phyloP scores from a whole-genome alignment of 2,113 vertebrate species.

The Sphyrna mokarran region DNA sequence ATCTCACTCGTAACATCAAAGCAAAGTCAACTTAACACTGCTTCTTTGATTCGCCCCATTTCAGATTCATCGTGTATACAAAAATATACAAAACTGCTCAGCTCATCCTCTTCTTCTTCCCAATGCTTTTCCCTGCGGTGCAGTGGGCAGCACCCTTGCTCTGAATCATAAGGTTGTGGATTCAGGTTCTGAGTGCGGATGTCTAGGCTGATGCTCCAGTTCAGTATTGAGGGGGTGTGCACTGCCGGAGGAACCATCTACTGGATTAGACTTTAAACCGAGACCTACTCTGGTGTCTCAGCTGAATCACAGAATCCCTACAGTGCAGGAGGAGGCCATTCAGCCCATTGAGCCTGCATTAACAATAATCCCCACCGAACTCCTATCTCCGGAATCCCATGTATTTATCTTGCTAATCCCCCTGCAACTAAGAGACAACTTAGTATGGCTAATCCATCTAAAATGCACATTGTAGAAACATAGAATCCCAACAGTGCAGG shows the following conservation, averaged over 20 bases:
- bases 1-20: conserved; percentile 29
- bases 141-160: neutral
- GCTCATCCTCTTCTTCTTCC: neutral
- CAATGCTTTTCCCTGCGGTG: neutral
- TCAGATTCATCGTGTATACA: neutral
- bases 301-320: neutral
- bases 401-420: no score
- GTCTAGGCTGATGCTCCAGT: neutral
- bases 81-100: neutral
- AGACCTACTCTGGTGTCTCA: neutral
- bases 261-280: no score
- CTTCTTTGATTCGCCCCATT: neutral
- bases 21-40: neutral
- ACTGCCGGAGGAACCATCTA: neutral
- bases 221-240: neutral
- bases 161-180: neutral
- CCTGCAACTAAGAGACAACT: no score
- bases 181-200: neutral
- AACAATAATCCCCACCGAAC: no score
- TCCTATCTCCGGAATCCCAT: no score
- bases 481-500: no score
- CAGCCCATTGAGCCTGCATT: no score
- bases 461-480: no score
- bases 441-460: no score
- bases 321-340: no score